Evolutionary conservation across 2,888 invertebrate genomes (phyloP).

Genomic region (Prosapia bicincta): DNA sequence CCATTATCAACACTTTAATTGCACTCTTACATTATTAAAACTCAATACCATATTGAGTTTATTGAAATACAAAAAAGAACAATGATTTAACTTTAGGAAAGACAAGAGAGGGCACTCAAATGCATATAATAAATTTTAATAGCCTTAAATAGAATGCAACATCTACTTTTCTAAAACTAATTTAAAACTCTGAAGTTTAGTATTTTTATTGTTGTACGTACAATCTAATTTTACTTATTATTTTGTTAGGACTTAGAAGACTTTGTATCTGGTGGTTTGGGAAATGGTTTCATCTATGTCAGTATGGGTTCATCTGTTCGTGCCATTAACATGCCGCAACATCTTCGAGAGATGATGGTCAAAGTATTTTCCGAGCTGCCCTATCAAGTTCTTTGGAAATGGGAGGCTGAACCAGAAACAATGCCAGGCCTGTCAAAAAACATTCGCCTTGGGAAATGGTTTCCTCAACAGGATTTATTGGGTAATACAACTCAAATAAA

Average conservation of each 20-base stretch:
- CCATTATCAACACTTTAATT: no score
- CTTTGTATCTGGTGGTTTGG: conserved; percentile 62
- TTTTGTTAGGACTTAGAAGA: conserved; percentile 60
- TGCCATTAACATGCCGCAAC: conserved; percentile 74
- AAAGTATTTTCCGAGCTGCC: conserved; percentile 72
- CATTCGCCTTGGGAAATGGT: conserved; percentile 67
- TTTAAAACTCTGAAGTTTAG: no score
- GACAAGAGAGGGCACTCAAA: no score
- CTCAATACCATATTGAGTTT: no score
- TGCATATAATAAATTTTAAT: no score
- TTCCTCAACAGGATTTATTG: conserved; percentile 58
- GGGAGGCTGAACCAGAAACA: conserved; percentile 63
- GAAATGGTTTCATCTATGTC: conserved; percentile 72
- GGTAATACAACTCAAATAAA: no score
- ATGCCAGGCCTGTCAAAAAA: conserved; percentile 71
- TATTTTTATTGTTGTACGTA: no score
- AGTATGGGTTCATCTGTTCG: conserved; percentile 84
- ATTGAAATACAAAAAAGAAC: no score
- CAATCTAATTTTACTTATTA: neutral
- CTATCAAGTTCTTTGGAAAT: conserved; percentile 81
- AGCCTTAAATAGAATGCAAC: no score
- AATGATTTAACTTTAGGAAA: no score
- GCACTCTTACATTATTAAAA: no score
- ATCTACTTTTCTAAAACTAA: no score
- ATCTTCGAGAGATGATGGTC: conserved; percentile 64